Evolutionary conservation across 2,888 invertebrate genomes (phyloP), one percentile per base, ranked within the genome.

Genomic region (Agrochola macilenta): DNA sequence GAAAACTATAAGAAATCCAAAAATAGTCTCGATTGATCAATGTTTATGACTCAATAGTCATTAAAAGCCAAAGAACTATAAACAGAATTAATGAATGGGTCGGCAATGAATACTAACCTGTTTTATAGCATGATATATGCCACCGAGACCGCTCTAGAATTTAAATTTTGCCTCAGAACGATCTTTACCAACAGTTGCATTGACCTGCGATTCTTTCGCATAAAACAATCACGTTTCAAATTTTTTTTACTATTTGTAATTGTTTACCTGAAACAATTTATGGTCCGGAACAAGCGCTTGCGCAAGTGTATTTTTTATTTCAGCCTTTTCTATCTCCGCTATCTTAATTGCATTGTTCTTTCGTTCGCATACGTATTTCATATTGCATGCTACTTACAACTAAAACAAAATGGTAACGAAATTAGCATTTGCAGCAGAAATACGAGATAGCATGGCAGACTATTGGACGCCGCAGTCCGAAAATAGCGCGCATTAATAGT

Each of bases 401-500:
- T 69, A 68, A 73, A 76, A 79, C 78, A 74, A 80, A 73, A 79
- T 60, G 12, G 57, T 69, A 68, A 79, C 39, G 39, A 76, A 79
- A 84, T 84, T 79, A 76, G 68, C 68, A 70, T 79, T 77, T 52
- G 63, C 74, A 39, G 70, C 49, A 86, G 79, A 80, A 78, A 63
- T 74, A 79, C 75, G 80, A 88, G 84, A 87, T 86, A 85, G 79
- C 83, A 83, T 79, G 84, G 88, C 90, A 96, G 95, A 95, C 95
- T 92, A 90, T 88, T 65, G 87, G 95, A 92, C 95, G 95, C 95
- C 95, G 85, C 88, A 81, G 71, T 91, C 92, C 93, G 90, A 91
- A 94, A 94, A 93, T 95, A 95, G 93, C 89, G 72, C 74, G 85
- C 92, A 92, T 93, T 93, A 92, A 93, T 93, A 93, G 93, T 93